phyloP scores from a whole-genome alignment of 2,888 invertebrate species.

The Hypercompe scribonia region DNA sequence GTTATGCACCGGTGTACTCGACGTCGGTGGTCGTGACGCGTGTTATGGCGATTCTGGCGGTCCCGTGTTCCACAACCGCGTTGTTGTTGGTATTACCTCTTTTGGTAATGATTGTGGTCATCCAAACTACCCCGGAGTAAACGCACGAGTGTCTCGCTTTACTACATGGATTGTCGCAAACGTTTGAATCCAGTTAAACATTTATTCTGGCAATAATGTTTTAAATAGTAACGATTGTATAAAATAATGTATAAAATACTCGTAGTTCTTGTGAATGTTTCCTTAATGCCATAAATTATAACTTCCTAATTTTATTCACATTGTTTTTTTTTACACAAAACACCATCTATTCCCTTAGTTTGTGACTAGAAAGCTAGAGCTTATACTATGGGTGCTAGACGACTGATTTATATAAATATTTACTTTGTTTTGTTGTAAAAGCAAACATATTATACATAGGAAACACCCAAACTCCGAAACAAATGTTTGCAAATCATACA shows the following conservation, averaged over 20 bases:
- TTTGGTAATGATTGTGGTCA: conserved; percentile 58
- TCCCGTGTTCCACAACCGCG: conserved; percentile 63
- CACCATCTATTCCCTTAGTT: no score
- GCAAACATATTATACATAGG: no score
- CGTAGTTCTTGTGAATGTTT: not conserved
- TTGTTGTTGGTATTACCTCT: conserved; percentile 62
- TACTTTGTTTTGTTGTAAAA: no score
- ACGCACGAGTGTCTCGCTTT: conserved; percentile 25
- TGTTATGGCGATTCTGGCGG: conserved; percentile 67
- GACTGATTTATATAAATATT: no score
- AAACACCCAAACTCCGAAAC: no score
- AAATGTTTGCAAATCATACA: no score
- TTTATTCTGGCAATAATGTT: not conserved
- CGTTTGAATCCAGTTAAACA: not conserved
- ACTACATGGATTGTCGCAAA: conserved; percentile 27
- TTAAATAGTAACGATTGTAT: not conserved
- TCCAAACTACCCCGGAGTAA: conserved; percentile 49
- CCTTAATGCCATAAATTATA: no score
- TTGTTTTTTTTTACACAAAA: no score
- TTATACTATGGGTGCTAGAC: no score
- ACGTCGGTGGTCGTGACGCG: conserved; percentile 26
- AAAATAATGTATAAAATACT: not conserved
- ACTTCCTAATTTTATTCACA: no score
- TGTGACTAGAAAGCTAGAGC: no score
- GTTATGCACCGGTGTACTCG: conserved; percentile 20